Evolutionary conservation across 2,113 vertebrate genomes (phyloP).

Genomic region (Phodopus roborovskii): DNA sequence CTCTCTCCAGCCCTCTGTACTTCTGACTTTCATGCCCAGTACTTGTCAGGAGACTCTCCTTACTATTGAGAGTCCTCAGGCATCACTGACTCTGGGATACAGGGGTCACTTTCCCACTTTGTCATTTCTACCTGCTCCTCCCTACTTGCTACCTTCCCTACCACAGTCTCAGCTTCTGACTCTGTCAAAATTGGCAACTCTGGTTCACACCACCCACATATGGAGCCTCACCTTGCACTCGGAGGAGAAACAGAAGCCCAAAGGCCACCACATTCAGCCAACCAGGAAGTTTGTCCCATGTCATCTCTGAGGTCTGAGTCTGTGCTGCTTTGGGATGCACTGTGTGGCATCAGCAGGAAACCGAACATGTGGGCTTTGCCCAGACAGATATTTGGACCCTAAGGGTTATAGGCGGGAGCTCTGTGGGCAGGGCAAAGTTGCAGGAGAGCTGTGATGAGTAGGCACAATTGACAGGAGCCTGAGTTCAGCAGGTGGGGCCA

Average conservation of each 20-base stretch:
- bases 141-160: not conserved
- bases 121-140: not conserved
- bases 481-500: not conserved
- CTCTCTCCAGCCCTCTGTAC: not conserved
- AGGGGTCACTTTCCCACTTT: not conserved
- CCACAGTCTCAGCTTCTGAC: not conserved
- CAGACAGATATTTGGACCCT: not conserved
- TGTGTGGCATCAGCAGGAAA: not conserved
- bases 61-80: not conserved
- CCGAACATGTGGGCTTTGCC: fast-evolving
- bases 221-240: not conserved
- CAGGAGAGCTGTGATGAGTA: fast-evolving
- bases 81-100: not conserved
- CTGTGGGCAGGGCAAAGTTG: not conserved
- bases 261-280: not conserved
- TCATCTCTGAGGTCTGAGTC: not conserved
- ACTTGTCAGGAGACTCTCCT: too few relatives aligned
- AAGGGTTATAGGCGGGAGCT: not conserved
- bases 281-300: fast-evolving
- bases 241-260: constrained; percentile 18
- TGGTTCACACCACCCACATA: fast-evolving
- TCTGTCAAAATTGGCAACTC: not conserved
- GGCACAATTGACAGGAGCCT: not conserved
- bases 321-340: not conserved
- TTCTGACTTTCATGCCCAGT: not conserved